These are phyloP conservation scores for Holothuria scabra DNA, from an alignment of 53 echinoderm and acorn worm species.

Conservation along the genomic window DNA sequence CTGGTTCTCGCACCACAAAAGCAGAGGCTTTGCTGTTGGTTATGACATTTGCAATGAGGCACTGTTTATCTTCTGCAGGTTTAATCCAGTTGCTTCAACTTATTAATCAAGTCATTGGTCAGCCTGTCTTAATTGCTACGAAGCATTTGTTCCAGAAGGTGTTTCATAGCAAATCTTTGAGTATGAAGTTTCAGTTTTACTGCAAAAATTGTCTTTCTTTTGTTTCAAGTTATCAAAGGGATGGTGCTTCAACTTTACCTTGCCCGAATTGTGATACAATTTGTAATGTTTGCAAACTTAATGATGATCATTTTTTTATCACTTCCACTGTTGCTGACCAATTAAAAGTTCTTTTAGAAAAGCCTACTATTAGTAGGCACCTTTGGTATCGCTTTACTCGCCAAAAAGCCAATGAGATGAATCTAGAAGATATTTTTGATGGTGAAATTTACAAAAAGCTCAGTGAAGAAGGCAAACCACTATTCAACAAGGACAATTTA, in stretches of 20 bases:
- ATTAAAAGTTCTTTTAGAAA: slow-evolving; percentile 15
- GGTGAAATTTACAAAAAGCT: neutral
- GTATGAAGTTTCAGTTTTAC: slow-evolving; percentile 49
- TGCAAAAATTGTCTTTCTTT: slow-evolving; percentile 25
- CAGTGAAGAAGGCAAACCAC: neutral
- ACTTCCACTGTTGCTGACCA: slow-evolving; percentile 12
- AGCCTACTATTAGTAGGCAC: slow-evolving; percentile 5
- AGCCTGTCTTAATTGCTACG: slow-evolving; percentile 15
- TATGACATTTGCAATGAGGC: slow-evolving; percentile 58
- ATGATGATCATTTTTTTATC: slow-evolving; percentile 41
- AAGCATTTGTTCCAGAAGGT: slow-evolving; percentile 46
- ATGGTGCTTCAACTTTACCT: neutral
- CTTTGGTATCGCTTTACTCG: neutral
- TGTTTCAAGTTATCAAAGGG: slow-evolving; percentile 33
- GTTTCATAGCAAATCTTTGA: neutral
- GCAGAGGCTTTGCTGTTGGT: slow-evolving; percentile 57
- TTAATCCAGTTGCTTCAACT: slow-evolving; percentile 48
- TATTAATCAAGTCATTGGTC: slow-evolving; percentile 43
- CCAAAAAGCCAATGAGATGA: neutral
- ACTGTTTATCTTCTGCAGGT: slow-evolving; percentile 42
- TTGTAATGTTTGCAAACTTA: slow-evolving; percentile 46
- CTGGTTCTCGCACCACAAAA: slow-evolving; percentile 33
- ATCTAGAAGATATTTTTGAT: slow-evolving; percentile 13
- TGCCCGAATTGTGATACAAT: slow-evolving; percentile 28
- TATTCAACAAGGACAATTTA: neutral